phyloP scores from a whole-genome alignment of 2,113 vertebrate genomes.

The Gobio gobio region DNA sequence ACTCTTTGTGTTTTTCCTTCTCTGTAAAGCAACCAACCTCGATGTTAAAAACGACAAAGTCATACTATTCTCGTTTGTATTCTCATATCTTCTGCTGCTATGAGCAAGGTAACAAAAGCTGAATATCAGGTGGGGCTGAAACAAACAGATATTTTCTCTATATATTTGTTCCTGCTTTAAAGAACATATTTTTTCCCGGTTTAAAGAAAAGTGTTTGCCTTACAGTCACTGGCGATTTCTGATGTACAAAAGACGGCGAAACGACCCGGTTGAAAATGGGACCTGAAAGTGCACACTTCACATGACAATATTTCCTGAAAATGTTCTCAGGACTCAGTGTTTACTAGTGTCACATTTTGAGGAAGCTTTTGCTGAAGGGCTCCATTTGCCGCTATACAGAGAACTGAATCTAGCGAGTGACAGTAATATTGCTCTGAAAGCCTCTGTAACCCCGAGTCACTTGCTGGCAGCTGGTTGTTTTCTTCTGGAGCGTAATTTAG shows the following conservation, averaged over 20 bases:
- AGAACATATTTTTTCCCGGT: too few species aligned
- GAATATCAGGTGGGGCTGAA: not conserved
- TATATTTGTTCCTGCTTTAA: not conserved
- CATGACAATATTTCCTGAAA: conserved; percentile 6
- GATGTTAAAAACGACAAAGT: not conserved
- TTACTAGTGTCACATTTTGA: conserved; percentile 20
- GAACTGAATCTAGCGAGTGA: conserved; percentile 15
- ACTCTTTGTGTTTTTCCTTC: not conserved
- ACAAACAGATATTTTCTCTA: conserved; percentile 14
- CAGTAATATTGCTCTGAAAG: not conserved
- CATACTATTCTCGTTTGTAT: not conserved
- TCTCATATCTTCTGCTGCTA: not conserved
- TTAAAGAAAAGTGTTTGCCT: not conserved
- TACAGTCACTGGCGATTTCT: not conserved
- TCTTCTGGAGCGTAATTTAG: conserved; percentile 20
- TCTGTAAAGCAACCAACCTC: not conserved
- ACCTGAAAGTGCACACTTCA: not conserved
- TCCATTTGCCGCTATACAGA: not conserved
- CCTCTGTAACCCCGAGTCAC: conserved; percentile 30
- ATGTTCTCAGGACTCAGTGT: not conserved
- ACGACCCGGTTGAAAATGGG: not conserved
- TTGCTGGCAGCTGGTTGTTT: conserved; percentile 6
- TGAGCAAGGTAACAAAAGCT: not conserved
- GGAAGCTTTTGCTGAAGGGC: conserved; percentile 24
- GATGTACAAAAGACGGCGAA: not conserved